These are phyloP conservation scores for Phaedon cochleariae DNA, from an alignment of 2,888 invertebrate genomes.

Conservation along the genomic window DNA sequence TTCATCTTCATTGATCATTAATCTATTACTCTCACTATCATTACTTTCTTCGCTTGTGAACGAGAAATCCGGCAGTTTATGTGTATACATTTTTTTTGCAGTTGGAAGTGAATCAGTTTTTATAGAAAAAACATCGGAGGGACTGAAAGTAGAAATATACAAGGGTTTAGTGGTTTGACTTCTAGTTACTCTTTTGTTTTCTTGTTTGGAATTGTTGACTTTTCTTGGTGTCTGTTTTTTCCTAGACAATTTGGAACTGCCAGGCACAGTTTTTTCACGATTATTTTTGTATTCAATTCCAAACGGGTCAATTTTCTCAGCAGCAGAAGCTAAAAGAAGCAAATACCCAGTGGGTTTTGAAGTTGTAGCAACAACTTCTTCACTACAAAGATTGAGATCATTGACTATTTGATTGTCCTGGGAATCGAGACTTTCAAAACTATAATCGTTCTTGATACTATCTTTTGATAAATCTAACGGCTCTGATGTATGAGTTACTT, in stretches of 20 bases:
- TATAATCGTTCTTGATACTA: background rate
- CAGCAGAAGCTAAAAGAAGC: background rate
- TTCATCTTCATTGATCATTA: constrained; percentile 23
- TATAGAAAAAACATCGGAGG: constrained; percentile 13
- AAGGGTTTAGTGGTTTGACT: background rate
- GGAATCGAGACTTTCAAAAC: background rate
- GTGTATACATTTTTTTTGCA: constrained; percentile 10
- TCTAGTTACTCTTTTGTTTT: background rate
- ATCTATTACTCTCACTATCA: constrained; percentile 20
- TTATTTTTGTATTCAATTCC: background rate
- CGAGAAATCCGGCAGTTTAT: constrained; percentile 11
- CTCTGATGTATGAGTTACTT: background rate
- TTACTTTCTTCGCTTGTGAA: constrained; percentile 23
- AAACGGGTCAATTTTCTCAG: background rate
- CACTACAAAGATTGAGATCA: background rate
- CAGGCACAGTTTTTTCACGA: background rate
- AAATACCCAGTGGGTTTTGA: background rate
- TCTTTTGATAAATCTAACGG: background rate
- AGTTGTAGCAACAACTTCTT: background rate
- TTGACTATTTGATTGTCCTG: background rate
- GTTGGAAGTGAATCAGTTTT: constrained; percentile 6
- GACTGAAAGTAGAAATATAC: constrained; percentile 6
- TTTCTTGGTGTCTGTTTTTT: background rate
- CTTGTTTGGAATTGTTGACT: background rate
- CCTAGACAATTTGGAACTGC: background rate